phyloP scores from a whole-genome alignment of 2,113 vertebrate species.

The Triplophysa rosa region DNA sequence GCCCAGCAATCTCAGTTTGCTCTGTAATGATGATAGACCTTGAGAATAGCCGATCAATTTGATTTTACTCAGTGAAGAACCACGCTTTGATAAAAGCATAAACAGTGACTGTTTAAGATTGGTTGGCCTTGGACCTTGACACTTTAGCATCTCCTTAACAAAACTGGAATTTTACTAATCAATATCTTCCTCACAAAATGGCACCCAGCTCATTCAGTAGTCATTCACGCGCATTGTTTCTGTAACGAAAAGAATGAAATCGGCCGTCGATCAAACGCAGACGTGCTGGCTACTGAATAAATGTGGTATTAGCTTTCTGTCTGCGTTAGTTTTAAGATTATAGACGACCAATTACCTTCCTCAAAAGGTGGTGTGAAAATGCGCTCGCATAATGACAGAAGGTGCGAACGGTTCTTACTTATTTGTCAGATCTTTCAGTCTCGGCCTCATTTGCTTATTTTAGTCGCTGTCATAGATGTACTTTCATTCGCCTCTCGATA shows the following conservation, averaged over 20 bases:
- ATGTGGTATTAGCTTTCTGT: slow-evolving; percentile 32
- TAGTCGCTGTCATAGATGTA: neutral
- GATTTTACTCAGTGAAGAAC: neutral
- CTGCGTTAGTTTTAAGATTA: slow-evolving; percentile 42
- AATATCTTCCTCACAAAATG: slow-evolving; percentile 13
- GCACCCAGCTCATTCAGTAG: neutral
- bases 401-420: slow-evolving; percentile 25
- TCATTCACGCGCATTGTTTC: neutral
- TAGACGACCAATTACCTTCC: neutral
- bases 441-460: slow-evolving; percentile 3
- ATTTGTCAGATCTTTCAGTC: neutral
- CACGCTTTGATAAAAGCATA: neutral
- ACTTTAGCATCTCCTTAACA: slow-evolving; percentile 14
- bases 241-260: neutral
- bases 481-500: neutral
- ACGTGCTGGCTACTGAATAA: neutral
- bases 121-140: slow-evolving; percentile 27
- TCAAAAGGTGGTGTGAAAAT: slow-evolving; percentile 29
- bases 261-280: neutral
- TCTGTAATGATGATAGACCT: neutral
- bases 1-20: slow-evolving; percentile 9
- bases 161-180: slow-evolving; percentile 15
- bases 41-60: neutral
- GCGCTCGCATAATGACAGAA: slow-evolving; percentile 4
- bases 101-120: neutral